Base-by-base conservation (phyloP, 64 coral and sea anemone species). In the Porites lutea region DNA sequence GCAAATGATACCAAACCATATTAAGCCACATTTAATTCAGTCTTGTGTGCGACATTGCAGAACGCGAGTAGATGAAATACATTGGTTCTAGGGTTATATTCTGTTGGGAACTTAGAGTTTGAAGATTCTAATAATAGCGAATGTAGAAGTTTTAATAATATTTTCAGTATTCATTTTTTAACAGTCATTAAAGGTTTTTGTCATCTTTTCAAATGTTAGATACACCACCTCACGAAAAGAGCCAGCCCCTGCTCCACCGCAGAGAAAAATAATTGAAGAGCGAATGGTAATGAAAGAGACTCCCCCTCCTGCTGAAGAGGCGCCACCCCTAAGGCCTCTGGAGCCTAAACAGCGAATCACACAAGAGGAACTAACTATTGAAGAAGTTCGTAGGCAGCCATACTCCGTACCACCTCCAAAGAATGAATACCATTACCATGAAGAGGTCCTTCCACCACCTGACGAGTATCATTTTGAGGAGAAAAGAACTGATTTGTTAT, bases 211-310 rank as follows among this genome's bases (percentile, higher is more conserved):
- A 2, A 22, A 52, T 84, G 4, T 52, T 19, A 84, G 81, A 44
- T 84, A 84, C 93, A 46, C 93, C 63, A 81, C 93, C 73, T 9
- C 89, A 69, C 82, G 79, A 95, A 69, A 77, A 65, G 51, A 86
- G 64, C 8, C 88, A 52, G 65, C 72, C 77, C 81, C 89, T 59
- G 57, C 88, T 2, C 79, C 93, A 16, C 60, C 92, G 63, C 88
- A 93, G 92, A 97, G 76, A 91, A 89, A 74, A 18, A 8, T 87
- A 6, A 77, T 81, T 16, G 88, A 97, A 91, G 92, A 97, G 82
- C 68, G 89, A 52, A 82, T 94, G 51, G 77, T 87, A 6, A 88
- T 87, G 15, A 93, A 91, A 46, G 79, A 82, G 53, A 90, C 48
- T 48, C 48, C 79, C 27, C 58, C 72, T 54, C 79, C 54, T 46